phyloP scores from a whole-genome alignment of 1,140 invertebrate genomes.

The Elysia chlorotica region DNA sequence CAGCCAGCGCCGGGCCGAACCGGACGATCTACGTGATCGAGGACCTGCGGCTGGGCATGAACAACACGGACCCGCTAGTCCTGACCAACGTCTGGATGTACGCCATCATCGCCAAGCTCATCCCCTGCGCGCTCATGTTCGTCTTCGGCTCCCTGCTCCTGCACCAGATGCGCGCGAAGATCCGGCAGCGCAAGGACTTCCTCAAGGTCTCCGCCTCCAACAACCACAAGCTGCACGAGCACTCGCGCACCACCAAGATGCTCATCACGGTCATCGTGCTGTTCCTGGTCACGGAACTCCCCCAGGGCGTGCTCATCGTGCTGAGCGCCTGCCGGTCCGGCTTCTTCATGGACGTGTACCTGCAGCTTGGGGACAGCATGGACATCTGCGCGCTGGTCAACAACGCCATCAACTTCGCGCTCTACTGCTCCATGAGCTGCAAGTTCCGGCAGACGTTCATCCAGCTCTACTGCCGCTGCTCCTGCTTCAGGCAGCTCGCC shows the following conservation, averaged over 20 bases:
- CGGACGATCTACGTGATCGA: constrained; percentile 63
- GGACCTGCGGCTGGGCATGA: constrained; percentile 54
- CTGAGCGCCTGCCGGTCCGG: constrained; percentile 46
- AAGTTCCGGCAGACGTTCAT: constrained; percentile 87
- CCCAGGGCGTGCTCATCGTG: constrained; percentile 66
- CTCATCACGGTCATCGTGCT: constrained; percentile 83
- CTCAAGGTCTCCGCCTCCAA: constrained; percentile 54
- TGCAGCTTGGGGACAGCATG: constrained; percentile 83
- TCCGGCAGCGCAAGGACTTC: constrained; percentile 49
- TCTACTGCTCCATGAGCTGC: constrained; percentile 92
- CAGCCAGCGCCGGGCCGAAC: constrained; percentile 26
- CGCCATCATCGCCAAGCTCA: constrained; percentile 57
- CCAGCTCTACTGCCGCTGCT: constrained; percentile 44
- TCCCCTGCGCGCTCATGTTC: constrained; percentile 63
- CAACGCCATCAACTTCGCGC: constrained; percentile 88
- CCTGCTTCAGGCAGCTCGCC: too few relatives aligned
- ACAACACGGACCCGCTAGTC: constrained; percentile 66
- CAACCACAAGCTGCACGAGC: constrained; percentile 63
- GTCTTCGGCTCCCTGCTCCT: constrained; percentile 65
- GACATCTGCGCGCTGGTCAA: constrained; percentile 91
- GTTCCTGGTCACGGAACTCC: constrained; percentile 86
- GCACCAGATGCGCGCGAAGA: constrained; percentile 67
- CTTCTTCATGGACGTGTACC: constrained; percentile 58
- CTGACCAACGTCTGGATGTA: constrained; percentile 58
- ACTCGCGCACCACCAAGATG: constrained; percentile 90